Percentiles rank a stretch among this genome's conserved stretches.
Evolutionary conservation across 92 coral and sea anemone genomes (phyloP).

Genomic region (Epizoanthus stellaris): DNA sequence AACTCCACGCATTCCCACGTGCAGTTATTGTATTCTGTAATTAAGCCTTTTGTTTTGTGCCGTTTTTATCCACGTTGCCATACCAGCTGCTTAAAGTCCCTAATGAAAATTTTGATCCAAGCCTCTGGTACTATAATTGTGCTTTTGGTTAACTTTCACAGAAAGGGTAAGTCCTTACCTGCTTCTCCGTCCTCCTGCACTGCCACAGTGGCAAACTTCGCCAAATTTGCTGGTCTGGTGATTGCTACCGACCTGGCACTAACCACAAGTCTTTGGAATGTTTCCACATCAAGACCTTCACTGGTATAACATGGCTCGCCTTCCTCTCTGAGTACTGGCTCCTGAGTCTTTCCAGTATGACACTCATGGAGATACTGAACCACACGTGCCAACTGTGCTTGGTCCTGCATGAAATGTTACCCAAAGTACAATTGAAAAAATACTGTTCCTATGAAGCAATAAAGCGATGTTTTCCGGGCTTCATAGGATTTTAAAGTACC

Average conservation of each 20-base stretch:
- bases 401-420: slow-evolving; percentile 66
- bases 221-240: slow-evolving; percentile 92
- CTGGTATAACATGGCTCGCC: slow-evolving; percentile 24
- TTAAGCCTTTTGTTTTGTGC: too few species aligned
- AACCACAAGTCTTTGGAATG: slow-evolving; percentile 92
- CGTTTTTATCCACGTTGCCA: too few species aligned
- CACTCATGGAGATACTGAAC: slow-evolving; percentile 74
- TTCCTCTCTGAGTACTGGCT: slow-evolving; percentile 39
- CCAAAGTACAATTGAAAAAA: background rate
- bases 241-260: slow-evolving; percentile 96
- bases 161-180: slow-evolving; percentile 5
- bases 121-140: too few species aligned
- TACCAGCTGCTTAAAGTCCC: too few species aligned
- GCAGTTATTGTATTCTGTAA: too few species aligned
- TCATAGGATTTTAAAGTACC: too few species aligned
- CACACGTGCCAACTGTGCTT: slow-evolving; percentile 92
- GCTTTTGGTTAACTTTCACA: background rate
- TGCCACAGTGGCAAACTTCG: slow-evolving; percentile 75
- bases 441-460: background rate
- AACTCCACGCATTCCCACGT: too few species aligned
- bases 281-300: slow-evolving; percentile 82
- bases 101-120: too few species aligned
- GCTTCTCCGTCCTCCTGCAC: slow-evolving; percentile 6
- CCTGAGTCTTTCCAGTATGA: slow-evolving; percentile 17
- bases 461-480: too few species aligned